Base-by-base conservation (phyloP, 1,140 invertebrate species). In the Trichogramma pretiosum region DNA sequence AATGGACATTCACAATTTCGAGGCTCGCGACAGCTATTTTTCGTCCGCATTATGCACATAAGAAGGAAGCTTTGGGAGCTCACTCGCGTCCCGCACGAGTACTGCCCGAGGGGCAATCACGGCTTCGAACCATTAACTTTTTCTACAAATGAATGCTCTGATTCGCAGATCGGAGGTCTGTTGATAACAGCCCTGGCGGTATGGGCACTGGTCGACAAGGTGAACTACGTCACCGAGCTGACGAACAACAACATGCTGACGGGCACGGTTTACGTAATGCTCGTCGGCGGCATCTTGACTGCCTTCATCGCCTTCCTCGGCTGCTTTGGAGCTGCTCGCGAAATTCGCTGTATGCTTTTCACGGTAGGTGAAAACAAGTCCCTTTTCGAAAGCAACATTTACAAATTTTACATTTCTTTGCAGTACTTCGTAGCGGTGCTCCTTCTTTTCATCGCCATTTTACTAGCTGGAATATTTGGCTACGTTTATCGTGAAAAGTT, bases 351-450 rank as follows among this genome's bases (percentile, higher is more conserved):
- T 64, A 82, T 93, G 78, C 75, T 93, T 7, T 73, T 93, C 34
- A 87, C 83, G 67, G 89, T 92, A 72, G 75, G 75, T 67, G 23
- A 14, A 18, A 34, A 35, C 17, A 28, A 43, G 26, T 44, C 18
- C 21, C 34, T 36, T 19, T n/a, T 35, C 26, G 23, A 37, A 23
- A 21, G 26, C 30, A 14, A n/a, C 11, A 40, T 46, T 16, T 46
- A 13, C 46, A 51, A 61, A n/a, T 1, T 46, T 46, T 5, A 38
- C 19, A 17, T 10, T 39, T 4, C 60, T 58, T 61, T 57, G 59
- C 74, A 92, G 87, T 93, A 93, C 65, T 89, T 89, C 66, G 85
- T 92, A 56, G 74, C 89, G 14, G 75, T 93, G 19, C 82, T 92
- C 56, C 73, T 91, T 47, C 80, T 93, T 43, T 91, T 92, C 64